Conservation (phyloP, 1,140 invertebrate species). For the Apocrypta bakeri region DNA sequence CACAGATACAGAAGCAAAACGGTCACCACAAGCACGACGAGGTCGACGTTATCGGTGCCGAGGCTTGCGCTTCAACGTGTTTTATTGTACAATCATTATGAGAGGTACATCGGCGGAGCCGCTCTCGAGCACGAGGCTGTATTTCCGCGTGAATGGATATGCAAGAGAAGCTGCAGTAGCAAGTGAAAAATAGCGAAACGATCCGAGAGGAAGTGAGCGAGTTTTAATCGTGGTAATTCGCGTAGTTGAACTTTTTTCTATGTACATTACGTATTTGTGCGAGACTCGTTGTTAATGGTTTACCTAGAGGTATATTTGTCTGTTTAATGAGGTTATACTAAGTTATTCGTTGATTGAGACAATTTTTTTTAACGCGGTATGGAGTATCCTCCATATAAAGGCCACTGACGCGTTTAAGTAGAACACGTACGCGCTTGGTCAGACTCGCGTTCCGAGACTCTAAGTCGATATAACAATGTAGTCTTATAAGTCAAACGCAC, state of each 20-base stretch:
- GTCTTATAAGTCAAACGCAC: no score
- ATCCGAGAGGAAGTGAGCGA: not conserved
- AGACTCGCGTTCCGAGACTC: no score
- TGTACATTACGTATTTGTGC: no score
- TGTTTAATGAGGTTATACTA: no score
- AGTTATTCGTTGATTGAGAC: no score
- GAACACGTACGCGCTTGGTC: not conserved
- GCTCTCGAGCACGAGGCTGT: not conserved
- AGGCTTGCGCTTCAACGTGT: not conserved
- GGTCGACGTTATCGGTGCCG: not conserved
- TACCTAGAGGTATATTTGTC: no score
- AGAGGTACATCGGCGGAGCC: not conserved
- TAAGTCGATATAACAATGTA: no score
- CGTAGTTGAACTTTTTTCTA: not conserved
- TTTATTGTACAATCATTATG: not conserved
- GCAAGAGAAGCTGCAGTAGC: no score
- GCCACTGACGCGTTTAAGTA: no score
- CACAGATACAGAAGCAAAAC: not conserved
- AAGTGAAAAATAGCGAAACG: not conserved
- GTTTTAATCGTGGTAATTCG: not conserved
- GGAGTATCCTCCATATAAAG: no score
- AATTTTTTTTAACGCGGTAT: no score
- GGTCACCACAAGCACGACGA: not conserved
- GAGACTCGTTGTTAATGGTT: no score
- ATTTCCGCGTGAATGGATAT: not conserved